A percentile compares a stretch with the other conserved stretches of the same genome.
phyloP scores from a whole-genome alignment of 1,140 invertebrate species.

The Ganaspis sp. region DNA sequence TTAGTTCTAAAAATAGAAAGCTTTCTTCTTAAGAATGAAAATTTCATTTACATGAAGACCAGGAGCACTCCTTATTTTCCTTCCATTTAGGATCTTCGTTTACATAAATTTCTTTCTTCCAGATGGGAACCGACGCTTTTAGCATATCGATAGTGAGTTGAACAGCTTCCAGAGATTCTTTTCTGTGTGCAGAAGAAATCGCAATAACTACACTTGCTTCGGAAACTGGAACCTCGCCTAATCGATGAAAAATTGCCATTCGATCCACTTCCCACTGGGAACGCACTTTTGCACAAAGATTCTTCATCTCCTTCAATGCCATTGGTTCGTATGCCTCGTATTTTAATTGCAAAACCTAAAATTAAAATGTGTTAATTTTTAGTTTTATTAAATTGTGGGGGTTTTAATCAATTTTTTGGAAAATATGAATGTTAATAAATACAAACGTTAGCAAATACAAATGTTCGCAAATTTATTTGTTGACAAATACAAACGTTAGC shows the following conservation, averaged over 20 bases:
- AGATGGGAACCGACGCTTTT: constrained; percentile 93
- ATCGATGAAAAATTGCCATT: constrained; percentile 89
- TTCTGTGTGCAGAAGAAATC: constrained; percentile 90
- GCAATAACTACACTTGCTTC: constrained; percentile 95
- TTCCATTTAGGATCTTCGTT: constrained; percentile 82
- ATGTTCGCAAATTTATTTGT: too few relatives aligned
- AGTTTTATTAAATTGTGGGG: neutral
- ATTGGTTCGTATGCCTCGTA: constrained; percentile 97
- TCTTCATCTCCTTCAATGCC: constrained; percentile 90
- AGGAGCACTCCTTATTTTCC: constrained; percentile 87
- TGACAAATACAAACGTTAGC: too few relatives aligned
- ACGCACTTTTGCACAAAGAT: constrained; percentile 85
- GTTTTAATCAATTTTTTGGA: too few relatives aligned
- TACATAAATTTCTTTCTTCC: constrained; percentile 96
- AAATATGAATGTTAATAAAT: too few relatives aligned
- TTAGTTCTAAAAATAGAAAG: constrained; percentile 42
- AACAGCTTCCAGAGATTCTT: constrained; percentile 88
- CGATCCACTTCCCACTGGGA: constrained; percentile 85
- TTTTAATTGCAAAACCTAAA: constrained; percentile 86
- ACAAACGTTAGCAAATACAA: too few relatives aligned
- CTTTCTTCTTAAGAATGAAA: constrained; percentile 13
- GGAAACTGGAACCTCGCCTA: constrained; percentile 90
- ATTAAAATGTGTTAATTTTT: constrained; percentile 35
- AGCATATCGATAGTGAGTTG: constrained; percentile 90
- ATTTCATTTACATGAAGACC: constrained; percentile 75